phyloP scores from a whole-genome alignment of 2,888 invertebrate species.

The Agonopterix heracliana region DNA sequence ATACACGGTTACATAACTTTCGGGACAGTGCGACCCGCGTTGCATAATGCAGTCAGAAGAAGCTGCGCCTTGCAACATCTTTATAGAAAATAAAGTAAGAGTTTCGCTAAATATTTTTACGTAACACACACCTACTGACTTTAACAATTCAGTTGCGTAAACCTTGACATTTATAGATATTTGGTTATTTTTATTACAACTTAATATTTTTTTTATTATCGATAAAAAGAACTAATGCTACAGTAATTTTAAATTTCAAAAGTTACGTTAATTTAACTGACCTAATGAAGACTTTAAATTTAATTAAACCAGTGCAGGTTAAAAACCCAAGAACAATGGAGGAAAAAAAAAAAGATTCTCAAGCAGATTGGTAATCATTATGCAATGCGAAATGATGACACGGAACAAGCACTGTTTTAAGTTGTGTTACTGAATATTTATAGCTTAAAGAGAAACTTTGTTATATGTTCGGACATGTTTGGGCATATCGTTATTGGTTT shows the following conservation, averaged over 20 bases:
- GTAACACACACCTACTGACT: constrained; percentile 47
- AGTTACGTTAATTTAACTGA: background rate
- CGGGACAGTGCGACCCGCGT: constrained; percentile 58
- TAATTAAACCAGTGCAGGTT: constrained; percentile 2
- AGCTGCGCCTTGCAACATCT: constrained; percentile 57
- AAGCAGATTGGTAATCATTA: constrained; percentile 20
- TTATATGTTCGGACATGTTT: constrained; percentile 40
- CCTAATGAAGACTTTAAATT: constrained; percentile 2
- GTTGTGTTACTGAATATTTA: constrained; percentile 46
- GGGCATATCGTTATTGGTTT: constrained; percentile 32
- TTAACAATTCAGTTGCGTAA: constrained; percentile 55
- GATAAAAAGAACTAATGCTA: background rate
- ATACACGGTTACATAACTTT: constrained; percentile 31
- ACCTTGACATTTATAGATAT: constrained; percentile 49
- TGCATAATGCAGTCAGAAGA: constrained; percentile 55
- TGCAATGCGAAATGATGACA: constrained; percentile 20
- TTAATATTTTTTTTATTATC: no score
- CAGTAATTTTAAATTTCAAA: background rate
- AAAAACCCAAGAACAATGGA: constrained; percentile 7
- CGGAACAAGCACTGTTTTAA: constrained; percentile 25
- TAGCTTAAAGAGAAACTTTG: constrained; percentile 39
- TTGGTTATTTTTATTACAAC: background rate
- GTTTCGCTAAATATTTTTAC: constrained; percentile 64
- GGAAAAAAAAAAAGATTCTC: constrained; percentile 22
- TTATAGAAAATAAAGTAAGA: constrained; percentile 58